Evolutionary conservation across 2,888 invertebrate species (phyloP).

Genomic region (Tineola bisselliella): DNA sequence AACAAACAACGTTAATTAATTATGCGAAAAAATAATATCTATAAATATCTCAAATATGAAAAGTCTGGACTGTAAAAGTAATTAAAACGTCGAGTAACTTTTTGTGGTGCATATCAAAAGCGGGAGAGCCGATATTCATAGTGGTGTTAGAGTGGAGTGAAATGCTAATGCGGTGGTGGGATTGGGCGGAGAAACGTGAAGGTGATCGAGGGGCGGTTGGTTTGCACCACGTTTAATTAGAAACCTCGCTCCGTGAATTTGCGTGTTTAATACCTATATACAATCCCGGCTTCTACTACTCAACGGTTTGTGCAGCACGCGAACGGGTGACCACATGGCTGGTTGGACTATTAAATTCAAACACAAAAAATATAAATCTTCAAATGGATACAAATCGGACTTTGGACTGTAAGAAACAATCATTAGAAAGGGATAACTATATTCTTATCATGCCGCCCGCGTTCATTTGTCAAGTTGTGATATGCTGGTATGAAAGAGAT

Average conservation of each 20-base stretch:
- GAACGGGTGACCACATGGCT: conserved; percentile 6
- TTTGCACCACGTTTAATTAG: conserved; percentile 7
- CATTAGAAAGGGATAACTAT: no score
- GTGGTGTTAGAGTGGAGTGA: background rate
- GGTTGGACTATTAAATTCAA: no score
- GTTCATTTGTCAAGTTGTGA: no score
- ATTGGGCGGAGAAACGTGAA: background rate
- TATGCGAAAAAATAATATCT: no score
- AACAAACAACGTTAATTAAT: no score
- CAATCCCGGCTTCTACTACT: conserved; percentile 2
- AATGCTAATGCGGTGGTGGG: background rate
- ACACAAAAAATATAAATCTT: no score
- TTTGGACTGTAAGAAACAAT: no score
- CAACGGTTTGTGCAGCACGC: conserved; percentile 12
- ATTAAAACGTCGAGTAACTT: background rate
- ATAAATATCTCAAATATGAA: no score
- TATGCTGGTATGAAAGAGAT: no score
- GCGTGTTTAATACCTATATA: conserved; percentile 11
- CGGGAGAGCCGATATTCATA: background rate
- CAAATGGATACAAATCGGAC: no score
- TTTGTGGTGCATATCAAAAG: background rate
- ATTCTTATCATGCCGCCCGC: no score
- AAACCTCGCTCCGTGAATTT: background rate
- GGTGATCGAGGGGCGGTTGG: conserved; percentile 5
- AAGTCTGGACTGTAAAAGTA: no score